Base-by-base conservation (phyloP, 2,113 vertebrate species). In the Apteryx owenii region DNA sequence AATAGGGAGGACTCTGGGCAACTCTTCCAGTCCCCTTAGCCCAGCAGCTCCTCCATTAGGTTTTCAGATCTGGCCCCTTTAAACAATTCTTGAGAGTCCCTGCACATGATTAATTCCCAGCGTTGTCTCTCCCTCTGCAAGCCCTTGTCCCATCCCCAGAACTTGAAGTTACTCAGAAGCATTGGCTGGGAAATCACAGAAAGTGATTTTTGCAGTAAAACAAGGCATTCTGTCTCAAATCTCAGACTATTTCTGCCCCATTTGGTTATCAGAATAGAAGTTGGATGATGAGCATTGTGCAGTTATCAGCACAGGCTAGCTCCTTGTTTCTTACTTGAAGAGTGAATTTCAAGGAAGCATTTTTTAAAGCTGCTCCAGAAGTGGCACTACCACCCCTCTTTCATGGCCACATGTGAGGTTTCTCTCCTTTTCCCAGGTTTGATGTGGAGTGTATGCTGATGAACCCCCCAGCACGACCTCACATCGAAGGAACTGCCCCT, bases 401-500 rank as follows among this genome's bases (percentile, higher is more conserved):
- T 60, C 16, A 69, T 5, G 3, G 51, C 9, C 20, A 19, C 5
- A 1, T 2, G 3, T 31, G 1, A 14, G 17, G 19, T 40, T 3
- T 9, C 83, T 72, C 78, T 94, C 38, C 28, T 73, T 10, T 77
- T 58, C 85, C 15, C 87, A 98, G 98, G 96, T 95, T 94, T 54
- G 97, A 98, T 44, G 86, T 65, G 36, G 87, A 97, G 0, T 99
- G 98, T 98, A 96, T 97, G 77, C 90, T 99, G 85, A 98, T 98
- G 83, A 99, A 98, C 92, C 98, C 99, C 80, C 98, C 98, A 9
- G 98, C 99, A 44, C 95, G 98, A 60, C 99, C 99, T 48, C 97
- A 98, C 70, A 86, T 98, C 6, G 94, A 97, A 94, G 98, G 98
- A 60, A 95, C 97, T 5, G 85, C 97, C 28, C 97, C 94, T 22